Conservation (phyloP, 2,888 invertebrate species). For the Drosophila meridiana region DNA sequence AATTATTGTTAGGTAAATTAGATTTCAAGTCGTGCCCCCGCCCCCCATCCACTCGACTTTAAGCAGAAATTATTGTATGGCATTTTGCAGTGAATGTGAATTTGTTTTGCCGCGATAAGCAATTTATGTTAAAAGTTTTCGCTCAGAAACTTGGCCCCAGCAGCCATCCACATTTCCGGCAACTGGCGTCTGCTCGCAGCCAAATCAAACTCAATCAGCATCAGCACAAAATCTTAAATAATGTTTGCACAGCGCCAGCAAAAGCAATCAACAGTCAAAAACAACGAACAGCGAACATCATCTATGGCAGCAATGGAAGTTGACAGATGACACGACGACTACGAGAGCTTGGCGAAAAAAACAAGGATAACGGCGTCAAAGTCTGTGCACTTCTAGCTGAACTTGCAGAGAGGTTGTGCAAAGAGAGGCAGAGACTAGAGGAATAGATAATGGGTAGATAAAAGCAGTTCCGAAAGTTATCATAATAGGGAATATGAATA, state of each 20-base stretch:
- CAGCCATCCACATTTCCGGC: constrained; percentile 37
- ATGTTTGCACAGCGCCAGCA: constrained; percentile 56
- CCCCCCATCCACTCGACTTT: constrained; percentile 24
- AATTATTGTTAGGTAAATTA: constrained; percentile 77
- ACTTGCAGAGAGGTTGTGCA: not conserved
- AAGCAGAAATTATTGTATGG: constrained; percentile 57
- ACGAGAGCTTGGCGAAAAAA: not conserved
- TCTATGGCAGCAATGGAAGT: constrained; percentile 30
- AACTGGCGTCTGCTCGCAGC: constrained; percentile 43
- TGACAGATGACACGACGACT: constrained; percentile 9
- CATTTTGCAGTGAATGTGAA: constrained; percentile 30
- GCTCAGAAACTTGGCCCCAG: constrained; percentile 59
- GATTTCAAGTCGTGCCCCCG: constrained; percentile 46
- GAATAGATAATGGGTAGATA: not conserved
- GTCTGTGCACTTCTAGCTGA: constrained; percentile 1
- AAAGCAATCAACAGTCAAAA: constrained; percentile 54
- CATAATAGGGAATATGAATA: not conserved
- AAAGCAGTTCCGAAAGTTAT: not conserved
- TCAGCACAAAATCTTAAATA: constrained; percentile 66
- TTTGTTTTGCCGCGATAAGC: constrained; percentile 63
- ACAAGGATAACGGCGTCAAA: constrained; percentile 21
- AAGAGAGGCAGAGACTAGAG: not conserved
- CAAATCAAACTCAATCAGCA: constrained; percentile 71
- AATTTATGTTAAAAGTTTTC: constrained; percentile 70
- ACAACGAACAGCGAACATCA: constrained; percentile 27